Evolutionary conservation across 1,140 invertebrate species (phyloP).

Genomic region (Macrosteles quadrilineatus): DNA sequence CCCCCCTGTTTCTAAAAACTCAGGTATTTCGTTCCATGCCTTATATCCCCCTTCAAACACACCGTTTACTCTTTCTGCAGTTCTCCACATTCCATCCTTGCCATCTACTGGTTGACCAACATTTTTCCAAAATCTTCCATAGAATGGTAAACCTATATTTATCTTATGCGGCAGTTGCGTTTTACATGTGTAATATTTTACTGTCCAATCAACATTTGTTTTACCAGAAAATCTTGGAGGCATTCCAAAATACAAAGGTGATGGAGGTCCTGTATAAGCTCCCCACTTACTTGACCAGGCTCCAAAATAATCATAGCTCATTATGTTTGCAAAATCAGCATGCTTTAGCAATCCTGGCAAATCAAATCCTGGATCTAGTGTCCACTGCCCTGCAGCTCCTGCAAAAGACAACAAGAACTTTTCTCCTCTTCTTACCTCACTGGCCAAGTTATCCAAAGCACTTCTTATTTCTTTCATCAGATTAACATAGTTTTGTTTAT

Average conservation of each 20-base stretch:
- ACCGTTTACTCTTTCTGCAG: conserved; percentile 28
- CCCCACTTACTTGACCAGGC: conserved; percentile 39
- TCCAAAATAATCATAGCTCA: conserved; percentile 39
- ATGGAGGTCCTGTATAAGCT: conserved; percentile 36
- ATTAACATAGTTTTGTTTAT: conserved; percentile 38
- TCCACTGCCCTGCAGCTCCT: conserved; percentile 35
- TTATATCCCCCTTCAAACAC: conserved; percentile 33
- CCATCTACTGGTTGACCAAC: conserved; percentile 29
- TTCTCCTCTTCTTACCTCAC: conserved; percentile 11
- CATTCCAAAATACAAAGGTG: conserved; percentile 35
- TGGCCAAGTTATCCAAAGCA: conserved; percentile 11
- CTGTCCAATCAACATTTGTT: conserved; percentile 38
- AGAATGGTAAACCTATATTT: conserved; percentile 37
- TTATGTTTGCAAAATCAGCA: conserved; percentile 36
- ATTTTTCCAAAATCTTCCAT: conserved; percentile 36
- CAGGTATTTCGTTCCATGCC: conserved; percentile 19
- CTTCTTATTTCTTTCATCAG: conserved; percentile 36
- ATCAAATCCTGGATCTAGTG: conserved; percentile 34
- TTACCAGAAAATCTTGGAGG: conserved; percentile 36
- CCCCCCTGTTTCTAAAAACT: not conserved
- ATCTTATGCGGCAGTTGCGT: conserved; percentile 34
- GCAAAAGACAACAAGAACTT: conserved; percentile 38
- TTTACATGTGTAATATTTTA: conserved; percentile 38
- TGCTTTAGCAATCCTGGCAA: conserved; percentile 34
- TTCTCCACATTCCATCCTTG: conserved; percentile 32